Percentiles rank a stretch among this genome's conserved stretches.
Evolutionary conservation across 2,797 vertebrate species (phyloP).

Genomic region (Enteromius radiatus): DNA sequence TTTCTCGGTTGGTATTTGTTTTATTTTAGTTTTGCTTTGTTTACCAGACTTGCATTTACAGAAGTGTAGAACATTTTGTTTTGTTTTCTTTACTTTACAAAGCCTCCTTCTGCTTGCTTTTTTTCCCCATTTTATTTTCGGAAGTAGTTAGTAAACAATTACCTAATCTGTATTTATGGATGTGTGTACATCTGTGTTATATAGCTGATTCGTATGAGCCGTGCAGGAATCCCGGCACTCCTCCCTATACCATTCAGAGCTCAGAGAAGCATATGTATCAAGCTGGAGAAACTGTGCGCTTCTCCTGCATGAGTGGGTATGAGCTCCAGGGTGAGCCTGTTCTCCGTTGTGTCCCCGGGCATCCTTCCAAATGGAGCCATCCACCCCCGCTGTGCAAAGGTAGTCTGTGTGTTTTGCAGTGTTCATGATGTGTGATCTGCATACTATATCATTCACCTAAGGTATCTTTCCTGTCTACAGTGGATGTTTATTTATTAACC

Average conservation of each 20-base stretch:
- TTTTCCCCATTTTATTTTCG: no score
- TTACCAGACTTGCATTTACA: no score
- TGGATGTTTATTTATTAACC: constrained; percentile 33
- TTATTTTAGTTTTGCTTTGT: no score
- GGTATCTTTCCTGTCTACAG: neutral
- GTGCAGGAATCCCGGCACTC: constrained; percentile 86
- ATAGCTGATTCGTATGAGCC: constrained; percentile 86
- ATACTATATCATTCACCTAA: constrained; percentile 13
- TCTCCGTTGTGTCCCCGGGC: constrained; percentile 88
- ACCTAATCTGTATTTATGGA: neutral
- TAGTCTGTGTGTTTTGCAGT: constrained; percentile 63
- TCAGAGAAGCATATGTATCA: constrained; percentile 85
- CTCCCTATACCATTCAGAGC: constrained; percentile 82
- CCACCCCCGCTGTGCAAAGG: constrained; percentile 90
- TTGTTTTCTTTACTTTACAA: no score
- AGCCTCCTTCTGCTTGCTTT: no score
- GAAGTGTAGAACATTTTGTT: no score
- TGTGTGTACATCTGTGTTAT: constrained; percentile 2
- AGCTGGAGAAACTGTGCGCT: constrained; percentile 83
- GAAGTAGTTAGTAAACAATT: no score
- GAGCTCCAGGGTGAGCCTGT: constrained; percentile 86
- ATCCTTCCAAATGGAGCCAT: constrained; percentile 90
- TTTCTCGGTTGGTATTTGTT: no score
- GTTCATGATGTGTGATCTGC: constrained; percentile 17
- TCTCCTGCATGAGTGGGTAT: constrained; percentile 84